phyloP scores from a whole-genome alignment of 2,113 vertebrate species.

The Ophiodon elongatus region DNA sequence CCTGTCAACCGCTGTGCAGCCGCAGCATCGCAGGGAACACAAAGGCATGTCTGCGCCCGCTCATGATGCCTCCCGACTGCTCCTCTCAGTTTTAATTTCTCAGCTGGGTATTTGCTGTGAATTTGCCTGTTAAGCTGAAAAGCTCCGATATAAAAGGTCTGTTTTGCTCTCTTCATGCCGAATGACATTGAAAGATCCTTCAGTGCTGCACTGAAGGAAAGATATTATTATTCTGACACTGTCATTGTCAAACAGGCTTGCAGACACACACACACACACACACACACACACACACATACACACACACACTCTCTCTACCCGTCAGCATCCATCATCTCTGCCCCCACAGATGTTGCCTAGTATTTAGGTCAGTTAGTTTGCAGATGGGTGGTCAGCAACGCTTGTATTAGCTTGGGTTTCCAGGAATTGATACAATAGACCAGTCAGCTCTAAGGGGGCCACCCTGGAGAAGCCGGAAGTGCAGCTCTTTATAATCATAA shows the following conservation, averaged over 20 bases:
- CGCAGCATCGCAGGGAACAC: conserved; percentile 43
- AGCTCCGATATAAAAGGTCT: conserved; percentile 35
- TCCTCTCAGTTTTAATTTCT: conserved; percentile 52
- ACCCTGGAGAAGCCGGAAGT: conserved; percentile 70
- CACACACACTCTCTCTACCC: conserved; percentile 26
- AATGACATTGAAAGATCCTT: conserved; percentile 66
- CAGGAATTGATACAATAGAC: conserved; percentile 74
- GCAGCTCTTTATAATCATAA: conserved; percentile 71
- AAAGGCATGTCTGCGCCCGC: conserved; percentile 45
- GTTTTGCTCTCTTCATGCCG: conserved; percentile 21
- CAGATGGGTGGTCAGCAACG: conserved; percentile 78
- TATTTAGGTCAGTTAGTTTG: conserved; percentile 82
- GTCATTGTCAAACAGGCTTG: conserved; percentile 52
- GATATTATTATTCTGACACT: conserved; percentile 57
- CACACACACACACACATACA: not conserved
- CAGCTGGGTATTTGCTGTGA: conserved; percentile 42
- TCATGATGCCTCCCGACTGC: conserved; percentile 57
- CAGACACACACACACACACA: conserved; percentile 11
- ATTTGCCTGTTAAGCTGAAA: conserved; percentile 42
- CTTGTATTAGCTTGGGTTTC: conserved; percentile 73
- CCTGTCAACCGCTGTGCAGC: conserved; percentile 72
- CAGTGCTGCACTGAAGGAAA: conserved; percentile 30
- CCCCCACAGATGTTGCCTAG: conserved; percentile 77
- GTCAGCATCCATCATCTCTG: conserved; percentile 57
- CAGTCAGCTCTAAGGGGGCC: conserved; percentile 58